These are phyloP conservation scores for Rhagonycha lutea DNA, from an alignment of 2,888 invertebrate species.

Conservation along the genomic window DNA sequence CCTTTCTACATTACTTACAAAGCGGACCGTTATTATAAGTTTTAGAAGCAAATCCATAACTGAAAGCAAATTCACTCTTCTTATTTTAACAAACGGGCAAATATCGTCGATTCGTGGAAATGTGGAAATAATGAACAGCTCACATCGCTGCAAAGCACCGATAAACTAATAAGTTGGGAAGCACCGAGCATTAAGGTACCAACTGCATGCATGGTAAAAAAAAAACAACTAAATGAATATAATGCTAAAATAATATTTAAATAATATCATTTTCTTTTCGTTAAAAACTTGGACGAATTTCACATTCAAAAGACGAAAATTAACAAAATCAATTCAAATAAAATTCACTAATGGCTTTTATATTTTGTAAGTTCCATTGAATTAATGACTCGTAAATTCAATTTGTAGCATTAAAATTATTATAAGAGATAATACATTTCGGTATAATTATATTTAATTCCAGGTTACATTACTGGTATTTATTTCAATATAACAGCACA, in stretches of 20 bases:
- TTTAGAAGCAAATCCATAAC: neutral
- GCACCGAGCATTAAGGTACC: slow-evolving; percentile 35
- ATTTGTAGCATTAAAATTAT: slow-evolving; percentile 3
- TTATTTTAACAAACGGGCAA: slow-evolving; percentile 2
- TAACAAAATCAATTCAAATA: slow-evolving; percentile 4
- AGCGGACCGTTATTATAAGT: neutral
- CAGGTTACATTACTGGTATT: neutral
- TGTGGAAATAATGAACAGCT: slow-evolving; percentile 14
- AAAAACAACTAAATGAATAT: slow-evolving; percentile 37
- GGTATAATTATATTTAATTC: neutral
- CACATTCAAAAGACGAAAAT: neutral
- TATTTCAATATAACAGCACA: neutral
- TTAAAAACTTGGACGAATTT: neutral
- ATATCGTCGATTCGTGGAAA: slow-evolving; percentile 11
- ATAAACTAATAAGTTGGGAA: slow-evolving; percentile 31
- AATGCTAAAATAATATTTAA: neutral
- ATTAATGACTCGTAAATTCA: slow-evolving; percentile 4
- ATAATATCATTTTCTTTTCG: neutral
- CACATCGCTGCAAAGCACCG: slow-evolving; percentile 23
- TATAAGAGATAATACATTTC: neutral
- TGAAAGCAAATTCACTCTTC: neutral
- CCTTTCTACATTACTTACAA: slow-evolving; percentile 10
- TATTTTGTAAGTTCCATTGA: slow-evolving; percentile 2
- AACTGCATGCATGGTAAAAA: slow-evolving; percentile 34
- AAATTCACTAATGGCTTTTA: slow-evolving; percentile 3